phyloP scores from a whole-genome alignment of 2,888 invertebrate species.

The Oligia fasciuncula region DNA sequence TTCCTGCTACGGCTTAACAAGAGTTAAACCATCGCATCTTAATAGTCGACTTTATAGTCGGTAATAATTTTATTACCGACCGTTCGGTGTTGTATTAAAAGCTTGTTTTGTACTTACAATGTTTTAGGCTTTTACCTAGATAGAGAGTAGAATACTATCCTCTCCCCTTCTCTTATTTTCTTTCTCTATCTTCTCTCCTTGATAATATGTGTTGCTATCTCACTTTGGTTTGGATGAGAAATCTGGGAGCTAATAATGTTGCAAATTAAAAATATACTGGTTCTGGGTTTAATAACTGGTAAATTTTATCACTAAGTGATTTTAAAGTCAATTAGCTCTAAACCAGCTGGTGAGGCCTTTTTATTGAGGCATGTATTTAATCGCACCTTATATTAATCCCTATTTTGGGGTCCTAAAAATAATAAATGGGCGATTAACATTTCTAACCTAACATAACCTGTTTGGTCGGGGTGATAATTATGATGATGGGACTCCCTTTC shows the following conservation, averaged over 20 bases:
- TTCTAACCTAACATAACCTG: no score
- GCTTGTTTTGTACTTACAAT: conserved; percentile 22
- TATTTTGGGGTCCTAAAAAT: background rate
- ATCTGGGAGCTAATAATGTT: background rate
- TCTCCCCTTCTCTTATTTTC: no score
- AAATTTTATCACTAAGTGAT: background rate
- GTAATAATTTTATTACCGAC: conserved; percentile 64
- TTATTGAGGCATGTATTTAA: background rate
- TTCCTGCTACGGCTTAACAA: conserved; percentile 64
- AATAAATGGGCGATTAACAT: no score
- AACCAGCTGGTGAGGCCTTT: background rate
- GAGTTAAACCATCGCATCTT: conserved; percentile 72
- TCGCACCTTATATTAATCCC: no score
- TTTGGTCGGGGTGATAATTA: no score
- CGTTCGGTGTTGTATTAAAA: conserved; percentile 39
- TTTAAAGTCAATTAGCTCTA: background rate
- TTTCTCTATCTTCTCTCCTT: no score
- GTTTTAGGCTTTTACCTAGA: conserved; percentile 14
- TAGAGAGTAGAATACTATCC: no score
- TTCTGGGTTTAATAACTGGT: background rate
- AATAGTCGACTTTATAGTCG: conserved; percentile 71
- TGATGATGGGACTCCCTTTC: no score
- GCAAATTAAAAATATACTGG: background rate
- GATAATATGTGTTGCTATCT: background rate
- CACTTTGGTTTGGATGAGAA: background rate